phyloP scores from a whole-genome alignment of 2,113 vertebrate genomes.

The Tympanuchus pallidicinctus region DNA sequence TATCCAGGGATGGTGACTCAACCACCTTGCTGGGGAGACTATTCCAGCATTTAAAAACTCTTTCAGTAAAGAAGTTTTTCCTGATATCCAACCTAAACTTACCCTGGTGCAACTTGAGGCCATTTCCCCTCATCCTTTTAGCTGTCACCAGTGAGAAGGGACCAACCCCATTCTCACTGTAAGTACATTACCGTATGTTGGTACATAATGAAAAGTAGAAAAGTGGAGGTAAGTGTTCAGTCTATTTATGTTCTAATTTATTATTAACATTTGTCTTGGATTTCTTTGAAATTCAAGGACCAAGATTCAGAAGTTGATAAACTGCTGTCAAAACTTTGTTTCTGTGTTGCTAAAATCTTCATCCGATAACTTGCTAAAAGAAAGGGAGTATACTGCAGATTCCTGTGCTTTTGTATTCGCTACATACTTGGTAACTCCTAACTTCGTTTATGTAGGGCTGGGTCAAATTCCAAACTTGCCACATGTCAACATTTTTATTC shows the following conservation, averaged over 20 bases:
- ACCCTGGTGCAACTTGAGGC: too few species aligned
- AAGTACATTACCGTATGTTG: neutral
- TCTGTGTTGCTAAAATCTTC: neutral
- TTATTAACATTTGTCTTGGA: constrained; percentile 21
- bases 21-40: too few species aligned
- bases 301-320: constrained; percentile 5
- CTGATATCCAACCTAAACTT: too few species aligned
- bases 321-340: constrained; percentile 9
- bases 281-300: constrained; percentile 36
- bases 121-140: too few species aligned
- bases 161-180: too few species aligned
- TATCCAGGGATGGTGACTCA: too few species aligned
- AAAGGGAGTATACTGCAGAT: neutral
- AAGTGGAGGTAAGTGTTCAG: neutral
- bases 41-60: too few species aligned
- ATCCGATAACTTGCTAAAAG: neutral
- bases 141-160: too few species aligned
- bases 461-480: neutral
- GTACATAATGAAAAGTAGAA: neutral
- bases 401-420: neutral
- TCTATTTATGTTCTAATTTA: constrained; percentile 21
- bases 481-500: neutral
- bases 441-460: neutral
- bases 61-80: too few species aligned
- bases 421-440: neutral